Base-by-base conservation (phyloP, 2,113 vertebrate species). In the Camelus dromedarius region DNA sequence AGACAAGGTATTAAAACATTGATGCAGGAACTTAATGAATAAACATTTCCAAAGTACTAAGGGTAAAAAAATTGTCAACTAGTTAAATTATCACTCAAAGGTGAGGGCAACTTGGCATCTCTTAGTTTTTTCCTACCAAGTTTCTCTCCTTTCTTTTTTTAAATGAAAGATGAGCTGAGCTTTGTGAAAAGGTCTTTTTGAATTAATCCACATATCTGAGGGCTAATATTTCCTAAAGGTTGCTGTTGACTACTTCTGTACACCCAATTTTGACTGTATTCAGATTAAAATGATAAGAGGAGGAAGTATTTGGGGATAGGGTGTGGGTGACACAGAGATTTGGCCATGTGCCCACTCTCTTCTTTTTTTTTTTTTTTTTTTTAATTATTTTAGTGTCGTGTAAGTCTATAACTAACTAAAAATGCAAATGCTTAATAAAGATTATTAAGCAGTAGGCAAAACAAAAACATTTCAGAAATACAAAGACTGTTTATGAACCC, bases 21-120 rank as follows among this genome's bases (percentile, higher is more conserved):
- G 10, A 64, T 66, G 4, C 28, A 83, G 64, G 13, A 79, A 79
- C 14, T 62, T 19, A 80, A 79, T 28, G n/a, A 93, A 91, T 26
- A 76, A 62, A 56, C 3, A 83, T 48, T 72, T 87, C 42, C 26
- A 79, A 93, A 22, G 8, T 28, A 64, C 5, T 76, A 62, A 89
- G 50, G 24, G 58, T 48, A 91, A 84, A 92, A 79, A 52, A 75
- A 83, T 0, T 79, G 52, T 92, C 48, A 80, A 66, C 91, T 88
- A 95, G 91, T 79, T 96, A 95, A 97, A 93, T 56, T 97, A 82
- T 48, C 91, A 80, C 15, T 72, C 58, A 75, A 32, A 88, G 28
- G 11, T 48, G 24, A 58, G 20, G 7, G 38, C 35, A 88, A 84
- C 10, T 22, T 50, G 15, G 5, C 12, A 60, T 70, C 38, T 89